Conservation (phyloP, 2,113 vertebrate species). For the Eidolon helvum region DNA sequence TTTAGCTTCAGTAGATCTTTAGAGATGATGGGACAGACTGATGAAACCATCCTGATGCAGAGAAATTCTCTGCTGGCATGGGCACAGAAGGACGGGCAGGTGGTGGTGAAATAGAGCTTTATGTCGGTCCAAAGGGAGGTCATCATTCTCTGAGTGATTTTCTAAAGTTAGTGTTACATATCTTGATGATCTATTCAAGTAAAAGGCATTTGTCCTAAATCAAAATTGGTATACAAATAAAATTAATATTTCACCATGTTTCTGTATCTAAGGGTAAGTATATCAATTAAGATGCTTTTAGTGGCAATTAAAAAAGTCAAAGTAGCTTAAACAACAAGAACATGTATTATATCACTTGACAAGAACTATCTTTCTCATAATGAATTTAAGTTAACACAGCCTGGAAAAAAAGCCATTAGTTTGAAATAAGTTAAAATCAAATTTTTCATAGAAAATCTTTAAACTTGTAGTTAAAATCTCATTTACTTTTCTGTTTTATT, state of each 20-base stretch:
- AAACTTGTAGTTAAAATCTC: constrained; percentile 5
- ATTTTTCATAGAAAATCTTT: constrained; percentile 30
- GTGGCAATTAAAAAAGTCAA: constrained; percentile 1
- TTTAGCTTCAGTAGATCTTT: neutral
- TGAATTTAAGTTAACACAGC: constrained; percentile 23
- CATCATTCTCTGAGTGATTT: neutral
- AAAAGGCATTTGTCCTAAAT: neutral
- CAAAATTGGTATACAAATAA: constrained; percentile 38
- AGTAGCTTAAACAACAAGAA: constrained; percentile 36
- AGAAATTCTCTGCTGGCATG: neutral
- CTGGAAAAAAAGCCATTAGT: neutral
- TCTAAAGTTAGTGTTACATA: constrained; percentile 17
- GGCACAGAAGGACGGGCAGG: neutral
- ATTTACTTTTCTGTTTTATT: constrained; percentile 36
- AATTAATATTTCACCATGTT: constrained; percentile 39
- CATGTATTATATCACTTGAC: neutral
- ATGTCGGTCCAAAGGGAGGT: neutral
- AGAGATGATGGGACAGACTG: neutral
- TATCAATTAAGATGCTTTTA: constrained; percentile 54
- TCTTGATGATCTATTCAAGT: neutral
- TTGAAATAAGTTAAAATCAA: constrained; percentile 36
- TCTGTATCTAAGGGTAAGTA: neutral
- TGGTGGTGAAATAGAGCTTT: neutral
- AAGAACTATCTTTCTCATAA: neutral
- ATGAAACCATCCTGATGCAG: neutral